Percentiles rank a stretch among this genome's conserved stretches.
These are phyloP conservation scores for Tachina grossa DNA, from an alignment of 2,888 invertebrate species.

Conservation along the genomic window DNA sequence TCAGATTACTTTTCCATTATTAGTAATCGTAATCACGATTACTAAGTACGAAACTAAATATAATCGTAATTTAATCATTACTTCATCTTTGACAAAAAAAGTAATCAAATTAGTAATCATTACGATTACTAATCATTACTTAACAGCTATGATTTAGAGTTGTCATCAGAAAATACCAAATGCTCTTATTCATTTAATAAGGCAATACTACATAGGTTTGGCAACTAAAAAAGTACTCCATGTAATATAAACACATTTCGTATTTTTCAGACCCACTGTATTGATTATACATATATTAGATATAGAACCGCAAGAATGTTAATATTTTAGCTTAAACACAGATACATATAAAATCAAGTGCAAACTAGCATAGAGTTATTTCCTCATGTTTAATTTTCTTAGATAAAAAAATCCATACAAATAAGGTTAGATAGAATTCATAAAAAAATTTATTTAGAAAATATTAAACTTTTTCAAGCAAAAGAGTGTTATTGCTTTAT, in stretches of 20 bases:
- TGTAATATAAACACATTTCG: not conserved
- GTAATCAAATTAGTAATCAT: too few relatives aligned
- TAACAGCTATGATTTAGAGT: too few relatives aligned
- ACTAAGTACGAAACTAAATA: too few relatives aligned
- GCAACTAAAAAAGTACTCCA: not conserved
- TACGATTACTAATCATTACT: too few relatives aligned
- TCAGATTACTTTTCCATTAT: too few relatives aligned
- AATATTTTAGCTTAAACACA: not conserved
- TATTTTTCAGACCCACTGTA: not conserved
- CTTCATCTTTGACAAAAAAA: too few relatives aligned
- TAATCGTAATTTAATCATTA: too few relatives aligned
- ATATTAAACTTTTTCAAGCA: not conserved
- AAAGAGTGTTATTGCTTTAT: constrained; percentile 52
- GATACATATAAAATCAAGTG: not conserved
- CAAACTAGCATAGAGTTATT: constrained; percentile 23
- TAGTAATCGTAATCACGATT: too few relatives aligned
- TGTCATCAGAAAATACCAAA: too few relatives aligned
- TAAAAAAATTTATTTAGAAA: too few relatives aligned
- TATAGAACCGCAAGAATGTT: not conserved
- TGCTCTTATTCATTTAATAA: too few relatives aligned
- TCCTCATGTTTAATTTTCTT: constrained; percentile 41
- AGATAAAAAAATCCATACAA: constrained; percentile 30
- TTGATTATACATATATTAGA: not conserved
- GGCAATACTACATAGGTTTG: too few relatives aligned
- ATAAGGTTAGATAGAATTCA: constrained; percentile 22